Conservation (phyloP, 2,113 vertebrate species). For the Eolophus roseicapilla region DNA sequence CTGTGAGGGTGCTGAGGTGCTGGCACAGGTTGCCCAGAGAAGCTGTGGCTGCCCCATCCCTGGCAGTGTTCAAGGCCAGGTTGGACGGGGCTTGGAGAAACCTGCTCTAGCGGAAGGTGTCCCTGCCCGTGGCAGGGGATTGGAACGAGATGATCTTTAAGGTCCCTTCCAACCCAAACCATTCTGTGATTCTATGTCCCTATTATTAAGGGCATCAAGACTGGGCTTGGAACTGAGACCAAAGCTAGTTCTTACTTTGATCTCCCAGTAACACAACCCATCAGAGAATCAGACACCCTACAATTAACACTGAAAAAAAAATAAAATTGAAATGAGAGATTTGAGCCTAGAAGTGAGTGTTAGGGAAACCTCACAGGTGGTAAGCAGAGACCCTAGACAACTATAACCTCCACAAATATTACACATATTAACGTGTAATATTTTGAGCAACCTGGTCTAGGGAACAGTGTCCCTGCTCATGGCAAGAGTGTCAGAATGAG, state of each 20-base stretch:
- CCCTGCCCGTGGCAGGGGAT: background rate
- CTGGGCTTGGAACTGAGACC: background rate
- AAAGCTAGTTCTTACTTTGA: background rate
- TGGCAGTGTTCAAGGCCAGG: background rate
- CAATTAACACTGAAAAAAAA: background rate
- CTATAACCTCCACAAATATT: fast-evolving
- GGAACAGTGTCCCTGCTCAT: background rate
- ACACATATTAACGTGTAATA: background rate
- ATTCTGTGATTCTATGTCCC: background rate
- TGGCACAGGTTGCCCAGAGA: background rate
- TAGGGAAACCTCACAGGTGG: background rate
- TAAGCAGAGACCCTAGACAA: background rate
- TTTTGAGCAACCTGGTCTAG: background rate
- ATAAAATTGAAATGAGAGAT: background rate
- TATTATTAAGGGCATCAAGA: background rate
- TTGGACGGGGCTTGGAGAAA: background rate
- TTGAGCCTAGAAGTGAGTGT: background rate
- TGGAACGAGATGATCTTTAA: background rate
- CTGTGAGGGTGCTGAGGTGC: background rate
- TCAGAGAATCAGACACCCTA: background rate
- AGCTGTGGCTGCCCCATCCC: background rate
- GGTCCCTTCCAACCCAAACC: background rate
- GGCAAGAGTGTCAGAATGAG: background rate
- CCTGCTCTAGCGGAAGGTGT: background rate
- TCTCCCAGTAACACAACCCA: background rate